Percentiles rank a stretch among this genome's conserved stretches.
Conservation (phyloP, 2,113 vertebrate species). For the Macroglossus sobrinus region DNA sequence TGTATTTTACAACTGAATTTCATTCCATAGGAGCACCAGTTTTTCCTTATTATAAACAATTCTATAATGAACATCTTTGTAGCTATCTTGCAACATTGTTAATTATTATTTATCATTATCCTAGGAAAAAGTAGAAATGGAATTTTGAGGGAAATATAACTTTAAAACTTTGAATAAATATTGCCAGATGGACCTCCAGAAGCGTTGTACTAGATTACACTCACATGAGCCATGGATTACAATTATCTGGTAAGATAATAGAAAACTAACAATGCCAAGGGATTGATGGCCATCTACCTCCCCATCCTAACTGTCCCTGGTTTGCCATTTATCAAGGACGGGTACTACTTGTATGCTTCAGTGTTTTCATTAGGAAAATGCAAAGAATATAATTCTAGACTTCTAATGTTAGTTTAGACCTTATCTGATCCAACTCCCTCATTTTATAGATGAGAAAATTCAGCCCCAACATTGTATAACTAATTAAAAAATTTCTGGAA, state of each 20-base stretch:
- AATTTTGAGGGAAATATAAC: background rate
- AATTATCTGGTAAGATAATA: background rate
- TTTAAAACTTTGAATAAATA: background rate
- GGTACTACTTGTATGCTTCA: background rate
- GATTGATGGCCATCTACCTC: background rate
- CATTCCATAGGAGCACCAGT: background rate
- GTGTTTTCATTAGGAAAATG: background rate
- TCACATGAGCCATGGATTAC: no score
- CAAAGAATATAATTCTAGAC: background rate
- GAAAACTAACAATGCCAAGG: background rate
- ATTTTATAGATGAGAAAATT: background rate
- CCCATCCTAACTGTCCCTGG: background rate
- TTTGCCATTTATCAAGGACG: background rate
- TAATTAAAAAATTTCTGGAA: conserved; percentile 2
- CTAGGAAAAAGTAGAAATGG: background rate
- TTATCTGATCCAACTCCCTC: background rate
- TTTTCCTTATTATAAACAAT: conserved; percentile 7
- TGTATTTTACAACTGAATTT: background rate
- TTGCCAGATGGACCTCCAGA: background rate
- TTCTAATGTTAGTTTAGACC: background rate
- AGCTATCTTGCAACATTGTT: background rate
- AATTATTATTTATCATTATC: background rate
- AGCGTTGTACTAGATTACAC: background rate
- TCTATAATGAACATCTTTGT: background rate
- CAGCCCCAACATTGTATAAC: background rate